Base-by-base conservation (phyloP, 2,797 vertebrate species). In the Stomatorhinus walkeri region DNA sequence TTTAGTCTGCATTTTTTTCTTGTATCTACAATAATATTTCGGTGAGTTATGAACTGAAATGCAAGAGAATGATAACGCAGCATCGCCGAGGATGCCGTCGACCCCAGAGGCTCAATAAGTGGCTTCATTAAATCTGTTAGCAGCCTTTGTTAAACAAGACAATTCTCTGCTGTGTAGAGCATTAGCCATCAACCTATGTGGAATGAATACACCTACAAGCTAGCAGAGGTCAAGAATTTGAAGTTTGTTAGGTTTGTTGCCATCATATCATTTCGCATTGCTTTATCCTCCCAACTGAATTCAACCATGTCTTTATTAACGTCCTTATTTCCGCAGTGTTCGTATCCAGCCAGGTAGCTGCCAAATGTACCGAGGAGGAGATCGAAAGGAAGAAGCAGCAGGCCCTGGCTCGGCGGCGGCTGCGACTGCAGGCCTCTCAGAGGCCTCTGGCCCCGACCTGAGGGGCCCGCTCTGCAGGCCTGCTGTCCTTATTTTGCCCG, bases 321-420 rank as follows among this genome's bases (percentile, higher is more conserved):
- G 61, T 64, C 61, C 24, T 64, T 64, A 43, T 79, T 79, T 79
- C 40, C 40, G 64, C 93, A 96, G 96, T 89, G n/a, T 90, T 91
- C 88, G 89, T 91, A 86, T 90, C 93, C 84, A 93, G 94, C 86
- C 93, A 93, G 59, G 95, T 61, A 90, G 91, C 22, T 1, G 93
- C 91, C 81, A 96, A 93, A 88, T 98, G 96, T 93, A 98, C 97
- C 1, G 94, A 95, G 1, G 97, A 96, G 19, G 97, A 99, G 95
- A 99, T 99, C 91, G 96, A 97, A 93, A 94, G 92, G 87, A 99
- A 99, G 94, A 98, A 97, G 92, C 96, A 96, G 92, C 96, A 96
- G 95, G 98, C 98, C 4, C 90, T 98, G 92, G 95, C 96, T 90
- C 93, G 97, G 89, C 95, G 97, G 88, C 96, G 96, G 32, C 96